A percentile compares a stretch with the other conserved stretches of the same genome.
Evolutionary conservation across 2,113 vertebrate genomes (phyloP).

Genomic region (Pluvianellus socialis): DNA sequence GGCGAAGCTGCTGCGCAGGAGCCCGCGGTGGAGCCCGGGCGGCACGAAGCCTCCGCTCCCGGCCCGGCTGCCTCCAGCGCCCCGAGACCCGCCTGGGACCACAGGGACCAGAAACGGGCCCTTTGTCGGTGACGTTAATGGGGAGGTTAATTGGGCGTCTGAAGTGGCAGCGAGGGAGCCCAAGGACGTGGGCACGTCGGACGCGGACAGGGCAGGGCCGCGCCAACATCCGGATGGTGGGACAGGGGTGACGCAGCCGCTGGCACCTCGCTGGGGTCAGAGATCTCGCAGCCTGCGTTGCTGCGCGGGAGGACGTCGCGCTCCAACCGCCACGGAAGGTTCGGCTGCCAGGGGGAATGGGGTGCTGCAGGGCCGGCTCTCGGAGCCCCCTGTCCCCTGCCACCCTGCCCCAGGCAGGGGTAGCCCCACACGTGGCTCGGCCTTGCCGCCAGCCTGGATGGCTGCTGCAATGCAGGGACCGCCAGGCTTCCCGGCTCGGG

Average conservation of each 20-base stretch:
- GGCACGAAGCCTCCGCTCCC: background rate
- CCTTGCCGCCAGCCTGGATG: background rate
- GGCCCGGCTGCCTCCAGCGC: background rate
- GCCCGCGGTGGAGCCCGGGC: background rate
- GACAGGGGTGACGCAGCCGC: background rate
- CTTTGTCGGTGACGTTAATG: background rate
- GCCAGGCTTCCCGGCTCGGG: background rate
- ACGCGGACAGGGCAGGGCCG: background rate
- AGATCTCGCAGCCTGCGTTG: fast-evolving
- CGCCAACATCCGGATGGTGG: background rate
- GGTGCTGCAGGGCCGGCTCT: background rate
- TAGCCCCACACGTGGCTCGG: background rate
- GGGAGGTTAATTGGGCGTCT: background rate
- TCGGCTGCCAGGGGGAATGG: background rate
- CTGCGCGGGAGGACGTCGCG: background rate
- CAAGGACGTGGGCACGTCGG: fast-evolving
- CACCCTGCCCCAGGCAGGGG: background rate
- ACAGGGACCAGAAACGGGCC: background rate
- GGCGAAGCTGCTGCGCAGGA: background rate
- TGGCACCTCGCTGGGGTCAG: background rate
- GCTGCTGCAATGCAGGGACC: background rate
- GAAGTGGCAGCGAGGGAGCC: background rate
- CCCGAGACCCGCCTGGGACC: background rate
- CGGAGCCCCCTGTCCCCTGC: background rate
- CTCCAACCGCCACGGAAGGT: background rate